phyloP scores from a whole-genome alignment of 1,140 invertebrate species.

The Pachypsylla venusta region DNA sequence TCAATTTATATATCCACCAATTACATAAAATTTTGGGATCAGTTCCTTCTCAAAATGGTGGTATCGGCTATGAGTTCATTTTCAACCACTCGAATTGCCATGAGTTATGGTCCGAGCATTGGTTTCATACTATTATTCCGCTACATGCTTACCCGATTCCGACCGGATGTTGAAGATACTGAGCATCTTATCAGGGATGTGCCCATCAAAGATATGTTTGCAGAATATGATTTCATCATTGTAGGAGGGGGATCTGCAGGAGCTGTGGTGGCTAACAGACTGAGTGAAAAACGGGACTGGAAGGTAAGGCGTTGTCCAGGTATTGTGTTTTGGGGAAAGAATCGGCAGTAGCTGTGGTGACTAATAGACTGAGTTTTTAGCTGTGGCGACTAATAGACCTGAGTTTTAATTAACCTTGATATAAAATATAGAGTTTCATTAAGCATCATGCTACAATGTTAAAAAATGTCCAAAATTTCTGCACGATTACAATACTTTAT shows the following conservation, averaged over 20 bases:
- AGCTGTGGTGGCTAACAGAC: constrained; percentile 55
- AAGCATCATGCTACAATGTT: too few species aligned
- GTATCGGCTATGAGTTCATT: constrained; percentile 21
- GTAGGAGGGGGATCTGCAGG: constrained; percentile 74
- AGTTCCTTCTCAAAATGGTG: too few species aligned
- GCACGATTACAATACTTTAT: too few species aligned
- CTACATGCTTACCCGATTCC: constrained; percentile 36
- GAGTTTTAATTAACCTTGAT: too few species aligned
- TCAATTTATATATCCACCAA: too few species aligned
- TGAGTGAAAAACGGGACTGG: constrained; percentile 52
- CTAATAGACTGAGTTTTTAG: too few species aligned
- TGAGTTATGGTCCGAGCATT: constrained; percentile 42
- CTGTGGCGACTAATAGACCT: too few species aligned
- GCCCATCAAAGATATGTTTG: constrained; percentile 32
- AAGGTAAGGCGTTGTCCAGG: constrained; percentile 34
- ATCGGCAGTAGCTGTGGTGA: too few species aligned
- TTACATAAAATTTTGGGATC: too few species aligned
- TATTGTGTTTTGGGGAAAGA: too few species aligned
- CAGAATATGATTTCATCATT: constrained; percentile 55
- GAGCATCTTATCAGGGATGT: constrained; percentile 38
- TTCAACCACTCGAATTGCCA: constrained; percentile 41
- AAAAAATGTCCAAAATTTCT: too few species aligned
- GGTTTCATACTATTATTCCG: constrained; percentile 42
- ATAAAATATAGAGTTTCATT: too few species aligned
- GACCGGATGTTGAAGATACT: constrained; percentile 49